Evolutionary conservation across 2,113 vertebrate species (phyloP), one percentile per base, ranked within the genome.

Genomic region (Cromileptes altivelis): DNA sequence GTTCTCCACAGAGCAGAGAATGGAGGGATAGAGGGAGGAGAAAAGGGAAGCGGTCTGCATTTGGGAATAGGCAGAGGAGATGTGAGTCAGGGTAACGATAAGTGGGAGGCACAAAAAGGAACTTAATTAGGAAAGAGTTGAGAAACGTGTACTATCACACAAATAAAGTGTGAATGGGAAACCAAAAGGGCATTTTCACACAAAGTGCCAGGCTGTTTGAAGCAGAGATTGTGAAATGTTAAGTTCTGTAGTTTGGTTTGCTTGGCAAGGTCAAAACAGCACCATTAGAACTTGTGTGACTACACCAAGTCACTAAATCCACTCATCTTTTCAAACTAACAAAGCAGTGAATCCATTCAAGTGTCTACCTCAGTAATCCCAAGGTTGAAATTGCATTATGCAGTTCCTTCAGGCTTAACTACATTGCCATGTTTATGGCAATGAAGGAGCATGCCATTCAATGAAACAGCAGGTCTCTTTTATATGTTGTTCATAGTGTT

Each of bases 21-120:
- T 63, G 70, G 70, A 80, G 14, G 64, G 68, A 40, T 23, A 61
- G 57, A 80, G 77, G 25, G 42, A n/a, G 68, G 57, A 80, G 77
- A 37, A 33, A n/a, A 70, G 56, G 62, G 50, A 65, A 69, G 27
- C 3, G 72, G 49, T 47, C 27, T 40, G 53, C 33, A 5, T 52
- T 50, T 73, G 67, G 79, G 13, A 78, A 78, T 17, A 61, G 68
- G 49, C 11, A 47, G 57, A 58, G 23, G 49, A 47, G 42, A 72
- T 72, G 65, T 19, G 42, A 83, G 47, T 50, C 37, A 37, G 57
- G 21, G 1, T 75, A 60, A 80, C 2, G 30, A 52, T 67, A 71
- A 75, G 57, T 75, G 56, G 53, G 21, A 62, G 62, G 62, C 67
- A 50, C 47, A 56, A 57, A 14, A n/a, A 60, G 33, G 56, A 70